Percentiles rank a stretch among this genome's conserved stretches.
phyloP scores from a whole-genome alignment of 2,113 vertebrate species.

The Bothrops jararaca region DNA sequence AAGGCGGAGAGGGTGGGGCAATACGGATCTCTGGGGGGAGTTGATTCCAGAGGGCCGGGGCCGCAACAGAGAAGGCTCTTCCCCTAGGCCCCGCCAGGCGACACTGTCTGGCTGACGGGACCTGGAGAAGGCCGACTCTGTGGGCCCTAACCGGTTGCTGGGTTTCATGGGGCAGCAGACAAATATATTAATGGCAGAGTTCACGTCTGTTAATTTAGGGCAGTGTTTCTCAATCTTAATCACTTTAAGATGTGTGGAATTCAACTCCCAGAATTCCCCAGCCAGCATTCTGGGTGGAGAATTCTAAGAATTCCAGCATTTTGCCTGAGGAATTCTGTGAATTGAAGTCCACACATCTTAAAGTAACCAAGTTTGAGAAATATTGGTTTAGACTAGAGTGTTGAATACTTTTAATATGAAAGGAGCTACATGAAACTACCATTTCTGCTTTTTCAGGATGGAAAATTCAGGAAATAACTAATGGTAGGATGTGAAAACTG shows the following conservation, averaged over 20 bases:
- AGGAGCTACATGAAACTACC: background rate
- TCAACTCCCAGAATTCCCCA: background rate
- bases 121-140: too few species aligned
- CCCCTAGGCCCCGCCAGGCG: too few species aligned
- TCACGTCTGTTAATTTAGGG: background rate
- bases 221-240: background rate
- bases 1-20: too few species aligned
- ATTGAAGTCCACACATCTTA: background rate
- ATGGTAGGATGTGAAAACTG: background rate
- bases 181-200: background rate
- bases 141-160: too few species aligned
- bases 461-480: background rate
- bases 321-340: background rate
- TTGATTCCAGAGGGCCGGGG: too few species aligned
- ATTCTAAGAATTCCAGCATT: too few species aligned
- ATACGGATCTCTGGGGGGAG: too few species aligned
- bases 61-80: too few species aligned
- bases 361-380: background rate
- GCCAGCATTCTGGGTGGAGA: background rate
- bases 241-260: too few species aligned
- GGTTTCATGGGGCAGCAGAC: too few species aligned
- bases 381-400: background rate
- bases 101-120: too few species aligned
- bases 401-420: background rate
- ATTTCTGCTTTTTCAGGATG: background rate